phyloP scores from a whole-genome alignment of 2,888 invertebrate genomes.

The Thelaira solivaga region DNA sequence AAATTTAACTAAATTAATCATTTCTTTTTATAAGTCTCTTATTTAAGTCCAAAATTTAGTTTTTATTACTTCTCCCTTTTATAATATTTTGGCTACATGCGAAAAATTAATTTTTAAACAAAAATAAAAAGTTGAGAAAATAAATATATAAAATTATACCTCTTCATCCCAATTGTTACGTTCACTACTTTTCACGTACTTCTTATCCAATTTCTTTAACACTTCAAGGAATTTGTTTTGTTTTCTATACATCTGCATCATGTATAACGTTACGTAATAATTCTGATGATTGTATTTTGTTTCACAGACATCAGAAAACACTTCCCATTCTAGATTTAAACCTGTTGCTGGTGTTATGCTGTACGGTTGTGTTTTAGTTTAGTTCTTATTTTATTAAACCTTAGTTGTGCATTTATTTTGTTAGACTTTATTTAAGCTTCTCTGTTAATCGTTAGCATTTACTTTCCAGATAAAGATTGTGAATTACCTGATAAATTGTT shows the following conservation, averaged over 20 bases:
- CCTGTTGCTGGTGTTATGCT: not conserved
- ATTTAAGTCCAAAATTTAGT: conserved; percentile 28
- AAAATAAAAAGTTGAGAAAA: not conserved
- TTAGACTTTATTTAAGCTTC: conserved; percentile 23
- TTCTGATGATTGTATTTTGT: conserved; percentile 22
- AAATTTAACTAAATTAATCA: conserved; percentile 17
- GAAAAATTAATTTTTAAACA: not conserved
- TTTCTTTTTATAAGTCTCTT: conserved; percentile 38
- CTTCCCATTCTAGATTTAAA: not conserved
- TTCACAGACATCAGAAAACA: not conserved
- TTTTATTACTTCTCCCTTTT: not conserved
- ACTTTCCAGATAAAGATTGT: conserved; percentile 43
- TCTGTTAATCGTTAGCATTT: conserved; percentile 51
- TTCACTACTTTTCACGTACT: not conserved
- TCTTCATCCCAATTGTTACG: conserved; percentile 1
- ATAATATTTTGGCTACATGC: conserved; percentile 24
- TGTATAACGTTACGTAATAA: not conserved
- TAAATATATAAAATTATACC: not conserved
- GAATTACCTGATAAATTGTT: conserved; percentile 49
- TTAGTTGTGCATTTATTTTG: conserved; percentile 52
- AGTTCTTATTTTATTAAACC: conserved; percentile 56
- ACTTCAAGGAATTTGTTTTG: not conserved
- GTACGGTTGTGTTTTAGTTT: conserved; percentile 37
- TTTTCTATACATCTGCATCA: not conserved
- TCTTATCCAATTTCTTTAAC: not conserved